Conservation (phyloP, 2,113 vertebrate genomes). For the Amazona guildingii region DNA sequence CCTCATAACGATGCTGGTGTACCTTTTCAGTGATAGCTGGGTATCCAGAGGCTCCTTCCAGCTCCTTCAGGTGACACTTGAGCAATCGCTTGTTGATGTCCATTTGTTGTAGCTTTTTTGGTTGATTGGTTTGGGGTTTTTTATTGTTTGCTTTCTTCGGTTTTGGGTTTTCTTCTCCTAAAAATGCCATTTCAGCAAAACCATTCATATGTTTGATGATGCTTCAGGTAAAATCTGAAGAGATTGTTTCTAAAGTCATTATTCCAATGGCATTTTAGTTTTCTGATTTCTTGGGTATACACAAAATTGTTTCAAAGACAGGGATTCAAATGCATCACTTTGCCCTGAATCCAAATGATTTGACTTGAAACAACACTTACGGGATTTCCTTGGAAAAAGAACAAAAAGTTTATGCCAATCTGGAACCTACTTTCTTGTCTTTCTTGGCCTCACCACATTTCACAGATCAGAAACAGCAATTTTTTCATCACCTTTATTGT, state of each 20-base stretch:
- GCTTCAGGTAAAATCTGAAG: background rate
- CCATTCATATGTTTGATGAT: background rate
- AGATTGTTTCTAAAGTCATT: background rate
- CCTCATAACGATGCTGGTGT: background rate
- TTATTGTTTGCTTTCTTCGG: background rate
- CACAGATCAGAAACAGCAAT: background rate
- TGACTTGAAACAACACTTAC: background rate
- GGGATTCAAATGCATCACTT: background rate
- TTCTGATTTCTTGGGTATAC: background rate
- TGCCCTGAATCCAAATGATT: background rate
- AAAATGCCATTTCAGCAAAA: background rate
- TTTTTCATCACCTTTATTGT: background rate
- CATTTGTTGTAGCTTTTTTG: background rate
- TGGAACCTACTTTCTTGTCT: background rate
- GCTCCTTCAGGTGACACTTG: background rate
- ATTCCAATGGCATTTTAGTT: background rate
- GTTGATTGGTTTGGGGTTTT: background rate
- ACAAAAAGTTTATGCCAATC: background rate
- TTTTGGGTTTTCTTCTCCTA: background rate
- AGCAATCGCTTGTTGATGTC: background rate
- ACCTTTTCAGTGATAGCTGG: background rate
- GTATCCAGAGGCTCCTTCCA: accelerated
- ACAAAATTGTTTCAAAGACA: background rate
- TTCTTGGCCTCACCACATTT: background rate
- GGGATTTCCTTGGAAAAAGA: background rate